Evolutionary conservation across 2,113 vertebrate genomes (phyloP).

Genomic region (Festucalex cinctus): DNA sequence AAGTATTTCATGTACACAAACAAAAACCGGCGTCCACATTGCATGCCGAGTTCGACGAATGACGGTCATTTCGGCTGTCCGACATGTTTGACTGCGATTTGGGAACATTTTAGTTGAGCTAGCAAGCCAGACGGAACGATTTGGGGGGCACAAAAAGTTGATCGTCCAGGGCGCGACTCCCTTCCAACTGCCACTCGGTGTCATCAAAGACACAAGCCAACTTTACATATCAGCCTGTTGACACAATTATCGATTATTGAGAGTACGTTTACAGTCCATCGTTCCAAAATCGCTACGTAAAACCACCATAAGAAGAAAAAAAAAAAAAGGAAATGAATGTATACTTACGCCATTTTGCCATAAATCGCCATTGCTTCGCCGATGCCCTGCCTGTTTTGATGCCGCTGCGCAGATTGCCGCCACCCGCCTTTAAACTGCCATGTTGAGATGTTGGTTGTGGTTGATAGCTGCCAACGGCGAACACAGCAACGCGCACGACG

Average conservation of each 20-base stretch:
- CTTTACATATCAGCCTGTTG: neutral
- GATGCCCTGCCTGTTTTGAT: conserved; percentile 70
- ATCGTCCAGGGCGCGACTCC: neutral
- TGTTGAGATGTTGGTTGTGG: too few species aligned
- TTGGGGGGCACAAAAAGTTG: neutral
- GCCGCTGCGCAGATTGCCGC: conserved; percentile 69
- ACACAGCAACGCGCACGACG: too few species aligned
- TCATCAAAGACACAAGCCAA: neutral
- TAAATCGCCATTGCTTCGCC: conserved; percentile 69
- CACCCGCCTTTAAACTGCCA: conserved; percentile 70
- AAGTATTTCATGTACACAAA: neutral
- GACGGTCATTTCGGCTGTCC: neutral
- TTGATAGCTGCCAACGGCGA: neutral
- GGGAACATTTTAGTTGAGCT: neutral
- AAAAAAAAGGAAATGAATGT: neutral
- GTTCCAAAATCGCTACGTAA: too few species aligned
- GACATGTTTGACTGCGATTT: neutral
- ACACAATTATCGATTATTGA: neutral
- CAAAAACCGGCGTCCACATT: neutral
- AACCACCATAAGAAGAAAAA: too few species aligned
- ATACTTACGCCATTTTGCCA: conserved; percentile 79
- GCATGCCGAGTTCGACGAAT: neutral
- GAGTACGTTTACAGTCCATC: neutral
- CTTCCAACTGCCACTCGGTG: neutral
- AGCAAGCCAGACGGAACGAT: neutral